phyloP scores from a whole-genome alignment of 1,140 invertebrate genomes.

The Metaphire vulgaris region DNA sequence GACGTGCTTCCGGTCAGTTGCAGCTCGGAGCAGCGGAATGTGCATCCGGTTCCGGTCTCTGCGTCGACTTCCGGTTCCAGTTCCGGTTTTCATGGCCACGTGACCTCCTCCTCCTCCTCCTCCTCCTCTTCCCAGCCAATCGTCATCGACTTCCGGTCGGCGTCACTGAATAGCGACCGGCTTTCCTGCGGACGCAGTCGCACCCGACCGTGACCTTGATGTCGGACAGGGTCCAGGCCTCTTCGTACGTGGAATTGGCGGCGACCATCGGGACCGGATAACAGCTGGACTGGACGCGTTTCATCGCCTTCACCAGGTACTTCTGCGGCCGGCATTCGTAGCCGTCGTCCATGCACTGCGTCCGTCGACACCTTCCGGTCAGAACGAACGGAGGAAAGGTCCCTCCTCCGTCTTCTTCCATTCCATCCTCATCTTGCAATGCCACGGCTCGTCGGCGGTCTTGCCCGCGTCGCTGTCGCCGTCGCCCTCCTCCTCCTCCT shows the following conservation, averaged over 20 bases:
- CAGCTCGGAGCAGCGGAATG: too few relatives aligned
- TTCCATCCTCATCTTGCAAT: background rate
- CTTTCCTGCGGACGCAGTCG: too few relatives aligned
- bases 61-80: too few relatives aligned
- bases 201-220: conserved; percentile 19
- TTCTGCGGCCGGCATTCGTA: conserved; percentile 17
- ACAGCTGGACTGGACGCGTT: background rate
- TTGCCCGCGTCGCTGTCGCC: too few relatives aligned
- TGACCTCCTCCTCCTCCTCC: too few relatives aligned
- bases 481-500: background rate
- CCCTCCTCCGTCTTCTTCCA: conserved; percentile 14
- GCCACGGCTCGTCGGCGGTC: conserved; percentile 2
- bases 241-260: conserved; percentile 3
- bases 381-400: conserved; percentile 22
- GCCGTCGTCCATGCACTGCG: conserved; percentile 6
- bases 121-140: too few relatives aligned
- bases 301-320: conserved; percentile 19
- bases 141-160: too few relatives aligned
- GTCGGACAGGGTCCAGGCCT: conserved; percentile 13
- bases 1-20: too few relatives aligned
- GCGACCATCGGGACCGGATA: conserved; percentile 7
- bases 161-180: too few relatives aligned
- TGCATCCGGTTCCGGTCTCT: too few relatives aligned
- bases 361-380: conserved; percentile 12
- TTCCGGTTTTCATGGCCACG: too few relatives aligned